Base-by-base conservation (phyloP, 2,797 vertebrate genomes). In the Champsocephalus gunnari region DNA sequence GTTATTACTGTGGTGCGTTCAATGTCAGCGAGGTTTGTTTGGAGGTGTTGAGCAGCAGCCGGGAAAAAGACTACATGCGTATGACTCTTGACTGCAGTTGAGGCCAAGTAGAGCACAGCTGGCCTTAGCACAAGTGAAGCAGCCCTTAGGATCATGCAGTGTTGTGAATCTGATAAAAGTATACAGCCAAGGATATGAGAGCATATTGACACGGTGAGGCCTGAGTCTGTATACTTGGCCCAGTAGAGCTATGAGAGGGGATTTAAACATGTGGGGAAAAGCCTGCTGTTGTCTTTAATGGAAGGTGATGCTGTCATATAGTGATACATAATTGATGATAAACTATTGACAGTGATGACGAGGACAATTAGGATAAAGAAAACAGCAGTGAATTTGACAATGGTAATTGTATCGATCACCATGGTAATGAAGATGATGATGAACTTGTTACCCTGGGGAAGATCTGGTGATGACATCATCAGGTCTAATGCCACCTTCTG, bases 71-170 rank as follows among this genome's bases (percentile, higher is more conserved):
- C 56, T 66, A 73, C 24, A 57, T 79, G 77, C 66, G 73, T 70
- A 59, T 80, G 67, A 89, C 81, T 87, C 87, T 49, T 85, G 88
- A 91, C 90, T 81, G 90, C 92, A 87, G 88, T 68, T 81, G 79
- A 61, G 82, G 72, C 76, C 68, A 81, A 88, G 72, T 80, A 3
- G 44, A 72, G 76, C 86, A 83, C 85, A 83, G 83, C 84, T 87
- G 86, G 84, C 86, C 63, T 74, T 2, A 12, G 75, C 60, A 54
- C 68, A 34, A 64, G 72, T 53, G 70, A 41, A 32, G 72, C 3
- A 57, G 77, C 59, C 24, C 5, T 3, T 1, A 3, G 41, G 45
- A 54, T 10, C 17, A 56, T 63, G 60, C 72, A 44, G 68, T 57
- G 66, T 45, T 13, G 49, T 43, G 53, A 19, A 48, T 66, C 16